Evolutionary conservation across 2,797 vertebrate genomes (phyloP).

Genomic region (Ceryle rudis): DNA sequence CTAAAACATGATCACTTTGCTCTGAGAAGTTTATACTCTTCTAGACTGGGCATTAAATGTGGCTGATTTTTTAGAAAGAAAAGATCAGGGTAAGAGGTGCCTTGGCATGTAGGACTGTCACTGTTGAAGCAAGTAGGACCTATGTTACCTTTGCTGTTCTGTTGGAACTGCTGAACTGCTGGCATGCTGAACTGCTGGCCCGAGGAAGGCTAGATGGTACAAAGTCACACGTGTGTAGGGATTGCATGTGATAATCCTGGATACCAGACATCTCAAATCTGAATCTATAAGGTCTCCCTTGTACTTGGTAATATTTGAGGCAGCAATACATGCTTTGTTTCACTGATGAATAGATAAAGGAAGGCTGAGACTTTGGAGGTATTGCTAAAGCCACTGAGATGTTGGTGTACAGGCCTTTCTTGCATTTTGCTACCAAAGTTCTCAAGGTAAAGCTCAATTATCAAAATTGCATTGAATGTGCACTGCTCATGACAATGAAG

Average conservation of each 20-base stretch:
- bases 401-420: not conserved
- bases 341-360: not conserved
- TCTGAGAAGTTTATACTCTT: not conserved
- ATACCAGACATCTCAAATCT: not conserved
- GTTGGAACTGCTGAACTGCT: not conserved
- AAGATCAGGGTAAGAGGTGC: too few species aligned
- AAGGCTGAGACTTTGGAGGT: not conserved
- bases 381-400: accelerated
- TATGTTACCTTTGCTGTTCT: not conserved
- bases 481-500: accelerated
- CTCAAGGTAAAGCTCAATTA: not conserved
- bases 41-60: not conserved
- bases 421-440: not conserved
- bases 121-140: not conserved
- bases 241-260: not conserved
- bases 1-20: not conserved
- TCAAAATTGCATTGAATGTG: accelerated
- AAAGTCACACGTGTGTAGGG: not conserved
- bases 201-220: not conserved
- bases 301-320: not conserved
- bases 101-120: not conserved
- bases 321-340: not conserved
- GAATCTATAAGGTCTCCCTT: not conserved
- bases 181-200: not conserved
- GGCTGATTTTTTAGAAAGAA: not conserved